Evolutionary conservation across 2,113 vertebrate species (phyloP), one percentile per base, ranked within the genome.

Genomic region (Sialia sialis): DNA sequence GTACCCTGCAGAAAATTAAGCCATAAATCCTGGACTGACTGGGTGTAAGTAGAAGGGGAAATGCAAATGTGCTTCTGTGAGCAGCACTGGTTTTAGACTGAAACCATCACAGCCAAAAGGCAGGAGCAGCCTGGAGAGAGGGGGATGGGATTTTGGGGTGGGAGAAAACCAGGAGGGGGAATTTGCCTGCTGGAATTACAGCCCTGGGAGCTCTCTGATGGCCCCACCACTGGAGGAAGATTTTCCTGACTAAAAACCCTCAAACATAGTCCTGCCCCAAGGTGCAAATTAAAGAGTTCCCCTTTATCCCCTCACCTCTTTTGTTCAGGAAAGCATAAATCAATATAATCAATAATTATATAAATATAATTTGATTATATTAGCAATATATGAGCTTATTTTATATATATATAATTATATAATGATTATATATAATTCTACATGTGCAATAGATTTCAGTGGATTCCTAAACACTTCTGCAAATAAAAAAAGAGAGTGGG

Each of bases 21-120:
- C 52, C 87, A 92, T 83, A 90, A 86, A 92, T 88, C 73, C 74
- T 77, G 76, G 74, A 55, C 62, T 77, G 89, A 54, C 38, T 63
- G 15, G 10, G 23, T 54, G 3, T 51, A 58, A 72, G 38, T n/a
- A 44, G 75, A 77, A 86, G 6, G 4, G 29, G 78, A 89, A 93
- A 74, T 87, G 55, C 69, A 89, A 16, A 81, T 46, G 38, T 46
- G 51, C 58, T 89, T 74, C 38, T 44, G 3, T 20, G 41, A 84
- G 38, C 41, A 74, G 23, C n/a, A 38, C 30, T 36, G 41, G 3
- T 17, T 85, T 52, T 11, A 49, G 46, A 4, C 69, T 63, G 60
- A 49, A 48, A 18, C 23, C 5, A 3, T 6, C 4, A 3, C 9
- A 59, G 36, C 39, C 26, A 63, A 14, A 34, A 6, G 36, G 38